A percentile compares a stretch with the other conserved stretches of the same genome.
Conservation (phyloP, 2,113 vertebrate genomes). For the Pitta sordida region DNA sequence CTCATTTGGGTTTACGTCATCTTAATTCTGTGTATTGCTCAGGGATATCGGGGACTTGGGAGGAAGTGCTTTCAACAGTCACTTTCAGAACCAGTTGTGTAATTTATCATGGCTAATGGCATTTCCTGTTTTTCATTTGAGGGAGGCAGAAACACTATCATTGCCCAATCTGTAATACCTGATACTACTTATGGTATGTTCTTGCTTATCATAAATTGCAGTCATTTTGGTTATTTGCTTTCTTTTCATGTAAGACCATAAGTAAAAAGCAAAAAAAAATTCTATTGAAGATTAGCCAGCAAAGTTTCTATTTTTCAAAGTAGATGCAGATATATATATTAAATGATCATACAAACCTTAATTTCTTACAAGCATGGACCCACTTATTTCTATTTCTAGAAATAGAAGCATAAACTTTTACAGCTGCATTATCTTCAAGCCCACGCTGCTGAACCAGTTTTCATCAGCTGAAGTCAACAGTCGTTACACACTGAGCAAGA, state of each 20-base stretch:
- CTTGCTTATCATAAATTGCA: neutral
- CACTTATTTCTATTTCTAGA: neutral
- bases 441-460: neutral
- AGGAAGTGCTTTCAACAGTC: conserved; percentile 53
- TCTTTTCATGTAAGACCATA: neutral
- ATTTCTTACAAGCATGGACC: neutral
- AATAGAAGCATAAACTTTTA: neutral
- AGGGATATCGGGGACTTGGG: neutral
- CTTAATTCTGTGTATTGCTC: neutral
- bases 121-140: conserved; percentile 27
- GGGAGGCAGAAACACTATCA: neutral
- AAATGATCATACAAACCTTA: neutral
- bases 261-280: neutral
- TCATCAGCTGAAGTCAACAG: neutral
- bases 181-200: neutral
- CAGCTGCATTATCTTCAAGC: neutral
- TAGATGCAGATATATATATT: neutral
- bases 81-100: conserved; percentile 1
- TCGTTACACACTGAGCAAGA: neutral
- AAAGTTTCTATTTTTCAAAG: neutral
- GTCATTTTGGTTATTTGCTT: neutral
- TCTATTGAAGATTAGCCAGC: neutral
- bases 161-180: neutral
- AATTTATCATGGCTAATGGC: conserved; percentile 42
- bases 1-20: neutral